These are phyloP conservation scores for Piliocolobus tephrosceles DNA, from an alignment of 2,113 vertebrate species.

Conservation along the genomic window DNA sequence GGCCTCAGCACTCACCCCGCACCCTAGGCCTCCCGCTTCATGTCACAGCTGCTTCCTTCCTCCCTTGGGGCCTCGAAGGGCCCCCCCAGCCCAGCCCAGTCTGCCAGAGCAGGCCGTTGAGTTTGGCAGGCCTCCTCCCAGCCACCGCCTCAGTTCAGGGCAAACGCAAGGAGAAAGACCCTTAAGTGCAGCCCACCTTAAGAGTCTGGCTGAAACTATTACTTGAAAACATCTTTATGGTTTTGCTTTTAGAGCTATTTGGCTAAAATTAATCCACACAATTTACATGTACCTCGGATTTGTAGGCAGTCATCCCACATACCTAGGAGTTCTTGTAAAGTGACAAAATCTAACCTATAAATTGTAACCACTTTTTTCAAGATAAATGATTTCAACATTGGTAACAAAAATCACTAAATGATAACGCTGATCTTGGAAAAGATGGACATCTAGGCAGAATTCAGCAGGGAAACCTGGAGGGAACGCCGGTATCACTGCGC, in stretches of 20 bases:
- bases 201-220: neutral
- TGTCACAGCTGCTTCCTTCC: neutral
- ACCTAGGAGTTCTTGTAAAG: neutral
- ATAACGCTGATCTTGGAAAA: accelerated
- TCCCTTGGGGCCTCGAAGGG: neutral
- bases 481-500: accelerated
- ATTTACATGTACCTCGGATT: too few relatives aligned
- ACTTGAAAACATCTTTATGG: neutral
- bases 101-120: neutral
- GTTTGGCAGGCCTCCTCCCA: neutral
- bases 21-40: neutral
- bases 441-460: neutral
- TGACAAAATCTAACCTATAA: neutral
- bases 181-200: too few relatives aligned
- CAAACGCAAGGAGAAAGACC: neutral
- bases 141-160: neutral
- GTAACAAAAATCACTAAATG: neutral
- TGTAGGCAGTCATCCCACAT: too few relatives aligned
- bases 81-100: neutral
- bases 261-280: accelerated
- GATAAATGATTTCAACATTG: neutral
- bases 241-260: neutral
- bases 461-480: accelerated
- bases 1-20: neutral
- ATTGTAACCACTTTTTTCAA: neutral